Base-by-base conservation (phyloP, 1,140 invertebrate species). In the Drosophila pandora region DNA sequence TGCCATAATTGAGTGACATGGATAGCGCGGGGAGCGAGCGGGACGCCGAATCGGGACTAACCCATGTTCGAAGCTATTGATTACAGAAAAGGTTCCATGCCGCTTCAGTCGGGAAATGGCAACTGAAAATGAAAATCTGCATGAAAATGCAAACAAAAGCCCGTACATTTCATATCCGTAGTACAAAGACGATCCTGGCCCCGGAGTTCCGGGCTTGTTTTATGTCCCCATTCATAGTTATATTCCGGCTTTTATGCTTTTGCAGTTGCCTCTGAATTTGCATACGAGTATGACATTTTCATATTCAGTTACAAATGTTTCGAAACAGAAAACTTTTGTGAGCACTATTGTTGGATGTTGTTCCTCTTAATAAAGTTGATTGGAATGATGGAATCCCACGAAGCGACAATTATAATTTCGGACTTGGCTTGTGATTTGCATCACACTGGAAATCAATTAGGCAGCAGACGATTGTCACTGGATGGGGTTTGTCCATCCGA, bases 1-100 rank as follows among this genome's bases (percentile, higher is more conserved):
- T 87, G 82, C 82, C 82, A 87, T 82, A 87, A 87, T 87, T 87
- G 82, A 87, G 82, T 87, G 83, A 87, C 82, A 88, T 87, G 83
- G 75, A 85, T 87, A 76, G 74, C 39, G 63, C 52, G 67, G 62
- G 57, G 58, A 54, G 50, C 48, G 30, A 39, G 43, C 47, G 55
- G 49, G 28, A 37, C 4, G n/a, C 3, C n/a, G 12, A 34, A 32
- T 32, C 32, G 17, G 43, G 22, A 47, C 57, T 37, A 61, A 6
- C 22, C 53, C 52, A 17, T 37, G 53, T 56, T 47, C 55, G 48
- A 28, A 49, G 67, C 64, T 88, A 89, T 88, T 89, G 84, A 88
- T 89, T 88, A 71, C 84, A 89, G 64, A 89, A 87, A 89, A 89
- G 84, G 84, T 89, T 72, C 59, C 61, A 49, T 41, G 55, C 70